A percentile compares a stretch with the other conserved stretches of the same genome.
Evolutionary conservation across 2,888 invertebrate species (phyloP).

Genomic region (Notodonta ziczac): DNA sequence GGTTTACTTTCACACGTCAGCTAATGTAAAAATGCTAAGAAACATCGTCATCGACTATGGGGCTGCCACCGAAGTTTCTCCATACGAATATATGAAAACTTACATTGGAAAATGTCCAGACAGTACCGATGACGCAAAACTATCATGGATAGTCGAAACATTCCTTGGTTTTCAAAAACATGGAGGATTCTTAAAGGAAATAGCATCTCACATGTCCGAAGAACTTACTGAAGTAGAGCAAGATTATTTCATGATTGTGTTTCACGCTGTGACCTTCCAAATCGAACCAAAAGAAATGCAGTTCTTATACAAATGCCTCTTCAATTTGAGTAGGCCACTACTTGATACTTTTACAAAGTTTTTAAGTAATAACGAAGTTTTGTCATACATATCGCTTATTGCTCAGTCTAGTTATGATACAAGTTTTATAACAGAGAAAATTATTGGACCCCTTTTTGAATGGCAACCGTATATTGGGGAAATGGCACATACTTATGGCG

Average conservation of each 20-base stretch:
- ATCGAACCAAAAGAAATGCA: slow-evolving; percentile 59
- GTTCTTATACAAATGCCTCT: slow-evolving; percentile 69
- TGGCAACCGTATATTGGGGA: slow-evolving; percentile 77
- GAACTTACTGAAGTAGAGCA: slow-evolving; percentile 63
- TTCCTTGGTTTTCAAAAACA: slow-evolving; percentile 71
- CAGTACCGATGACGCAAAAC: slow-evolving; percentile 58
- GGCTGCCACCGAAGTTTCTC: slow-evolving; percentile 53
- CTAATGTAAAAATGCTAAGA: slow-evolving; percentile 68
- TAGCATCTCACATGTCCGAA: slow-evolving; percentile 55
- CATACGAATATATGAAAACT: slow-evolving; percentile 70
- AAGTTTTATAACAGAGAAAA: slow-evolving; percentile 75
- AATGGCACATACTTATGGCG: slow-evolving; percentile 67
- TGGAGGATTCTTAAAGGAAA: slow-evolving; percentile 54
- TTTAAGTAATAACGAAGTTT: slow-evolving; percentile 72
- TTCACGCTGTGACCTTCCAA: slow-evolving; percentile 66
- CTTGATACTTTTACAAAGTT: slow-evolving; percentile 66
- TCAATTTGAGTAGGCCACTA: slow-evolving; percentile 70
- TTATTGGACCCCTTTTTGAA: slow-evolving; percentile 75
- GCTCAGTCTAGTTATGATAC: slow-evolving; percentile 79
- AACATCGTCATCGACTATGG: slow-evolving; percentile 65
- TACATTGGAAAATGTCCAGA: slow-evolving; percentile 72
- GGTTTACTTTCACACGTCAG: slow-evolving; percentile 75
- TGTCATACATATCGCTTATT: slow-evolving; percentile 72
- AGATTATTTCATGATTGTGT: slow-evolving; percentile 65
- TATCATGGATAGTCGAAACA: slow-evolving; percentile 71